Conservation (phyloP, 2,888 invertebrate species). For the Xanthorhoe designata region DNA sequence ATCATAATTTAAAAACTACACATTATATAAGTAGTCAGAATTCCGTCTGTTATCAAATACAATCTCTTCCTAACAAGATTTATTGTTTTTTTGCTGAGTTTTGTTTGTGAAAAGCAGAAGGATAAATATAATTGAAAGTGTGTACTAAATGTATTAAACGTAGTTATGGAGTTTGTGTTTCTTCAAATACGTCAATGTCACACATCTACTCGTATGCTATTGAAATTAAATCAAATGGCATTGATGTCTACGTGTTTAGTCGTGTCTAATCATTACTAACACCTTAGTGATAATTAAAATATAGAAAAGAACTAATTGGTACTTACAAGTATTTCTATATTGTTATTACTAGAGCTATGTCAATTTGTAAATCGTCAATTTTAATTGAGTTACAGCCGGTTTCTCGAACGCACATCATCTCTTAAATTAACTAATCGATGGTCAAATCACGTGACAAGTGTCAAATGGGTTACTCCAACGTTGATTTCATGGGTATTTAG, state of each 20-base stretch:
- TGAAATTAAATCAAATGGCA: constrained; percentile 10
- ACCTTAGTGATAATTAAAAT: not conserved
- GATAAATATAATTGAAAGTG: not conserved
- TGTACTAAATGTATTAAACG: not conserved
- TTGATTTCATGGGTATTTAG: too few relatives aligned
- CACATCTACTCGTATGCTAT: constrained; percentile 6
- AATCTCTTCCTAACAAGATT: not conserved
- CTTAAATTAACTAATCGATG: too few relatives aligned
- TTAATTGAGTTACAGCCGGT: too few relatives aligned
- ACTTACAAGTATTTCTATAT: not conserved
- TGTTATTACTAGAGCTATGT: not conserved
- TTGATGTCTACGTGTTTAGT: constrained; percentile 1
- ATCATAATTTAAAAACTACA: not conserved
- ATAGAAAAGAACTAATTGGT: not conserved
- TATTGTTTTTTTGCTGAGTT: not conserved
- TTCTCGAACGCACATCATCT: too few relatives aligned
- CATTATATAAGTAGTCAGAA: not conserved
- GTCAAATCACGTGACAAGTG: too few relatives aligned
- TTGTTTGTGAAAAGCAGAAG: not conserved
- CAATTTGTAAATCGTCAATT: too few relatives aligned
- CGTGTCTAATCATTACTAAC: not conserved
- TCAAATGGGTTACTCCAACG: too few relatives aligned
- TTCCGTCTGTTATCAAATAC: too few relatives aligned
- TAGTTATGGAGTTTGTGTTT: not conserved
- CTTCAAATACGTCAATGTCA: constrained; percentile 23